phyloP scores from a whole-genome alignment of 2,113 vertebrate genomes.

The Plecotus auritus region DNA sequence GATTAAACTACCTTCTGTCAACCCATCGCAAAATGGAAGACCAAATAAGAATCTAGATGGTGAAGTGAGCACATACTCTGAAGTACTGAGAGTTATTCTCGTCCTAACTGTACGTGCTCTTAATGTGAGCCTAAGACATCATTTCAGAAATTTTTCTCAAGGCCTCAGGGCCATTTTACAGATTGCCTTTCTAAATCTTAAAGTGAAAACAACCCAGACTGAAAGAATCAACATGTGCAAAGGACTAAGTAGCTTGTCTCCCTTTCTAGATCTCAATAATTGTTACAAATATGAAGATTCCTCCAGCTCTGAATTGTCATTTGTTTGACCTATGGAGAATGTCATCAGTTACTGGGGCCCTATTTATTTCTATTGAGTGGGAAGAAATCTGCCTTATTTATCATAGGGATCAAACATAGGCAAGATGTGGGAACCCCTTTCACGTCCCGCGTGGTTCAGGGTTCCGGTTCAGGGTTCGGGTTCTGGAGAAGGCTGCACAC shows the following conservation, averaged over 20 bases:
- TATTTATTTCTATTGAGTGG: neutral
- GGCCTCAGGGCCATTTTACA: neutral
- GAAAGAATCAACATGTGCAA: neutral
- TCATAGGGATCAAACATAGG: neutral
- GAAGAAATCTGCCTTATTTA: neutral
- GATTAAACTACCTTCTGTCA: neutral
- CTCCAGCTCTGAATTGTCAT: slow-evolving; percentile 1
- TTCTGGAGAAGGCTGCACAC: no score
- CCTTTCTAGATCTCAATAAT: neutral
- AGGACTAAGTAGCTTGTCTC: neutral
- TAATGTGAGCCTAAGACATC: neutral
- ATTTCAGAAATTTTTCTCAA: neutral
- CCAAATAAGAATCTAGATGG: neutral
- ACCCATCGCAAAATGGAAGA: neutral
- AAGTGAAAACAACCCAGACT: neutral
- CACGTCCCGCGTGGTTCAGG: no score
- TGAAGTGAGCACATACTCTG: neutral
- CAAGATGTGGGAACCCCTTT: no score
- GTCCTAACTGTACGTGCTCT: neutral
- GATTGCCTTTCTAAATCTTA: neutral
- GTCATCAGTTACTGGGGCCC: neutral
- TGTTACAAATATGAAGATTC: neutral
- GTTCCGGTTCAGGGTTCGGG: no score
- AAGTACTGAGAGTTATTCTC: neutral
- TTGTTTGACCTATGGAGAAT: neutral